phyloP scores from a whole-genome alignment of 2,113 vertebrate species.

The Machaerirhynchus nigripectus region DNA sequence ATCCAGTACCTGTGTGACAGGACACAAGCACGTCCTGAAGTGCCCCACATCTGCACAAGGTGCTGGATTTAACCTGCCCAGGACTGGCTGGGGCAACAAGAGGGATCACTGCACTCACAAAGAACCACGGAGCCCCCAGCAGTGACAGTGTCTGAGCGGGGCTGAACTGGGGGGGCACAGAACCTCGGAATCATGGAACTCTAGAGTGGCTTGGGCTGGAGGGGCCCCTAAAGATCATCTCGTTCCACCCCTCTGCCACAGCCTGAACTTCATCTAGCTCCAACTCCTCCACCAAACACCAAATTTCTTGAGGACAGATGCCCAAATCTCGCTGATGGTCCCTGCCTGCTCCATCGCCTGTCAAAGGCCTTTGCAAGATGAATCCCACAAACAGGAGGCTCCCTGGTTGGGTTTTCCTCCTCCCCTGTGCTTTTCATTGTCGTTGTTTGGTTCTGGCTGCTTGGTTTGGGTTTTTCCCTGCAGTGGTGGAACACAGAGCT shows the following conservation, averaged over 20 bases:
- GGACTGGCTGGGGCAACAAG: not conserved
- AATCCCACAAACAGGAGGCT: not conserved
- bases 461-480: not conserved
- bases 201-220: not conserved
- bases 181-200: not conserved
- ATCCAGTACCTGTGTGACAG: no score
- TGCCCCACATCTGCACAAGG: not conserved
- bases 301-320: not conserved
- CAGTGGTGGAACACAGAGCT: not conserved
- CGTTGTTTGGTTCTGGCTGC: not conserved
- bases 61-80: not conserved
- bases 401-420: not conserved
- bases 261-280: not conserved
- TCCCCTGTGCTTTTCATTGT: not conserved
- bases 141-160: not conserved
- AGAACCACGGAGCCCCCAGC: not conserved
- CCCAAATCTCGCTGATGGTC: not conserved
- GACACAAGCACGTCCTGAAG: not conserved
- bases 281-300: not conserved
- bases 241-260: not conserved
- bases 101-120: not conserved
- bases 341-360: accelerated
- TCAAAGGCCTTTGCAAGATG: not conserved
- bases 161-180: not conserved
- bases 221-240: not conserved